Evolutionary conservation across 2,888 invertebrate species (phyloP), one percentile per base, ranked within the genome.

Genomic region (Dione juno): DNA sequence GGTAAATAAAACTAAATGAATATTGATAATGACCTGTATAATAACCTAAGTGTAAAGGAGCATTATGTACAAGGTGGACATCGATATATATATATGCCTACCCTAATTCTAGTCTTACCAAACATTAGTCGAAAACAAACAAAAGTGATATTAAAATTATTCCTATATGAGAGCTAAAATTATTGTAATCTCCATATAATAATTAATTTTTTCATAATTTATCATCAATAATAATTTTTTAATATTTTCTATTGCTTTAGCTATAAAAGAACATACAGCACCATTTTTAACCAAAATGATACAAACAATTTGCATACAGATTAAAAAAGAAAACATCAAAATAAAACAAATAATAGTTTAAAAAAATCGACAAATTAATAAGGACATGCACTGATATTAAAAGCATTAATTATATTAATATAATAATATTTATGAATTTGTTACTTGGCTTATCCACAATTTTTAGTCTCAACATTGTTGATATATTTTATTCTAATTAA

Each of bases 61-160:
- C 88, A 87, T 83, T 93, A 93, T 93, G 88, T 93, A 93, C 93
- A 93, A 84, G 88, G 89, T 92, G 89, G 90, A 92, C 91, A 93
- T 87, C 84, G 78, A 85, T 82, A 82, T 85, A 75, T 85, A 75
- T 82, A 85, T 87, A 80, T 84, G 83, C 80, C 87, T 88, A 88
- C 82, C 83, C 79, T 88, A 87, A 73, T 66, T 78, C 83, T 87
- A 87, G 76, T 72, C 79, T 76, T 81, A 82, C 74, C 11, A 67
- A 72, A 48, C n/a, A 64, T 45, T 66, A 50, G 59, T 66, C n/a
- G 77, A 74, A 78, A 53, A 53, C 45, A 65, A 53, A 65, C 52
- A 41, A 53, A 21, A 40, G 14, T 10, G 64, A 37, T 37, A 48
- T 50, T 64, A n/a, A 37, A 35, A 64, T 45, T 50, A 50, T 14